phyloP scores from a whole-genome alignment of 2,113 vertebrate species.

The Parus major region DNA sequence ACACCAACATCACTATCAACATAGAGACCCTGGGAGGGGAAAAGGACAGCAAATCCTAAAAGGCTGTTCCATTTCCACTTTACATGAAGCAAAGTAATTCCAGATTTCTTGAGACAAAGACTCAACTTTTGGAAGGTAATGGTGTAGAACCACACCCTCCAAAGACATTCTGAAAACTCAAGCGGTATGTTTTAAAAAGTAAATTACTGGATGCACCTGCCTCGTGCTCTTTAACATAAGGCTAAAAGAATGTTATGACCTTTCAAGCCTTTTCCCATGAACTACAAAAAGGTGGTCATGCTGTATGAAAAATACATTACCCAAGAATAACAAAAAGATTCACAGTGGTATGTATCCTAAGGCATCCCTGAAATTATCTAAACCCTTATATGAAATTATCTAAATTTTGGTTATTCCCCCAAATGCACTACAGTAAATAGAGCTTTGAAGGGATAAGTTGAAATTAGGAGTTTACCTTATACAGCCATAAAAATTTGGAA shows the following conservation, averaged over 20 bases:
- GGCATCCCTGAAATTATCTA: neutral
- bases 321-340: neutral
- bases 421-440: neutral
- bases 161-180: neutral
- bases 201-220: slow-evolving; percentile 14
- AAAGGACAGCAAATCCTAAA: neutral
- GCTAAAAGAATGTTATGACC: neutral
- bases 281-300: neutral
- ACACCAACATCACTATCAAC: neutral
- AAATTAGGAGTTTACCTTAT: neutral
- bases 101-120: neutral
- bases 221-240: neutral
- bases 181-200: neutral
- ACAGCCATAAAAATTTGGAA: neutral
- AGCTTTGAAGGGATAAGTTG: neutral
- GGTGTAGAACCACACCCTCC: neutral
- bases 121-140: neutral
- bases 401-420: neutral
- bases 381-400: no score
- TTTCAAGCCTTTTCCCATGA: neutral
- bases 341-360: neutral
- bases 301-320: neutral
- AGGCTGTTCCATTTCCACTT: neutral
- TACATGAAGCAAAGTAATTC: neutral
- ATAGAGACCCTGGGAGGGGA: neutral